Evolutionary conservation across 2,113 vertebrate species (phyloP).

Genomic region (Larimichthys crocea): DNA sequence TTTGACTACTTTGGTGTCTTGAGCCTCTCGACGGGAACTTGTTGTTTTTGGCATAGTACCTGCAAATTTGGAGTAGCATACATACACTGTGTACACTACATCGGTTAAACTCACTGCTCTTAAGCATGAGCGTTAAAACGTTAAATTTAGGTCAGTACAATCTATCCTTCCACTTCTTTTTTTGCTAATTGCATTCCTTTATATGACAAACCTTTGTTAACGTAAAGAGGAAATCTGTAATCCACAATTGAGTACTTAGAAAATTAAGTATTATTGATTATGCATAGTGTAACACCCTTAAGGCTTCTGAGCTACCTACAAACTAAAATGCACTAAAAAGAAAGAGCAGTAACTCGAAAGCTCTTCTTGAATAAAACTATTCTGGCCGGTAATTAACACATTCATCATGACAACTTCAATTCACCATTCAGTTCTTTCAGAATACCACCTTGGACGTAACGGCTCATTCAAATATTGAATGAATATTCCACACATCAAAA

Average conservation of each 20-base stretch:
- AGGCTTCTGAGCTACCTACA: background rate
- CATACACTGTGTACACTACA: background rate
- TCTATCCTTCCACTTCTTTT: background rate
- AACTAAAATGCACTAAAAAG: background rate
- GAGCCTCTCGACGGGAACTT: background rate
- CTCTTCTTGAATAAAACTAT: background rate
- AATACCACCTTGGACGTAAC: background rate
- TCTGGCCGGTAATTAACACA: slow-evolving; percentile 2
- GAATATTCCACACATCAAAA: background rate
- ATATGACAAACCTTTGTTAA: background rate
- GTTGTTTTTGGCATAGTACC: background rate
- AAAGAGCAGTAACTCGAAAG: background rate
- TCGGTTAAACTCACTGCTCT: background rate
- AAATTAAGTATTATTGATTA: background rate
- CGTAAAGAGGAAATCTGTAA: background rate
- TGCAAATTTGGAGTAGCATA: background rate
- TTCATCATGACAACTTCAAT: background rate
- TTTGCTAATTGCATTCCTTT: background rate
- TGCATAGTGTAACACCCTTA: background rate
- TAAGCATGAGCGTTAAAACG: background rate
- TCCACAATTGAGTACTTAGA: background rate
- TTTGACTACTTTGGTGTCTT: background rate
- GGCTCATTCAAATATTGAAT: slow-evolving; percentile 2
- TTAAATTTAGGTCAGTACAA: background rate
- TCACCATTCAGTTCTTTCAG: background rate